Evolutionary conservation across 2,113 vertebrate species (phyloP), one percentile per base, ranked within the genome.

Genomic region (Mus musculus): DNA sequence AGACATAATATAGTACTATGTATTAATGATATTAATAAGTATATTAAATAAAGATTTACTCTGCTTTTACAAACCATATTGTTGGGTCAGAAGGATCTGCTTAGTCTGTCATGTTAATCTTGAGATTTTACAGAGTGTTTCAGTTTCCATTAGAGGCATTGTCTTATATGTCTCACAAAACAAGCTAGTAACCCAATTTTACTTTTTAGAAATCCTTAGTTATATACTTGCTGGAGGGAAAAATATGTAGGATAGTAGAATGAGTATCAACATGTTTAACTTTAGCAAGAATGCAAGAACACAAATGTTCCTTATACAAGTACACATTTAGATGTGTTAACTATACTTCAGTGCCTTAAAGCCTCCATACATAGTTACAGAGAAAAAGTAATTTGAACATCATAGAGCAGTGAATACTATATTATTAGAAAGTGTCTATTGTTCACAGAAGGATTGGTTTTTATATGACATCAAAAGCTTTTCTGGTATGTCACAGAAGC

Each of bases 351-450:
- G 14, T 94, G 46, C 13, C 19, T 90, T 59, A 67, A 61, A 75
- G 2, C 20, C 39, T 90, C 1, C 17, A 52, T 46, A 88, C 71
- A 49, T 39, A 59, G 8, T 28, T 17, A 12, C 20, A 72, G 5
- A 77, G 76, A 91, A 94, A 91, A 94, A 94, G 19, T 71, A 26
- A 71, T 65, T 77, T 92, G 36, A 89, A 42, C 17, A 52, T 89
- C 39, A 85, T 49, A 80, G 7, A 59, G 24, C 11, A 80, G 33
- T 46, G 4, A 20, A 73, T 61, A 67, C 13, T 89, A 86, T 89
- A 81, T 94, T 30, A 28, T 42, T 73, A 52, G 56, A 63, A 86
- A 75, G 20, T 86, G 19, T 1, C 12, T 73, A 42, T 67, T 22
- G 87, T 91, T 87, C 20, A 72, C 33, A 46, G 77, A 88, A 7